Evolutionary conservation across 2,797 vertebrate genomes (phyloP), one percentile per base, ranked within the genome.

Genomic region (Poeciliopsis gracilis): DNA sequence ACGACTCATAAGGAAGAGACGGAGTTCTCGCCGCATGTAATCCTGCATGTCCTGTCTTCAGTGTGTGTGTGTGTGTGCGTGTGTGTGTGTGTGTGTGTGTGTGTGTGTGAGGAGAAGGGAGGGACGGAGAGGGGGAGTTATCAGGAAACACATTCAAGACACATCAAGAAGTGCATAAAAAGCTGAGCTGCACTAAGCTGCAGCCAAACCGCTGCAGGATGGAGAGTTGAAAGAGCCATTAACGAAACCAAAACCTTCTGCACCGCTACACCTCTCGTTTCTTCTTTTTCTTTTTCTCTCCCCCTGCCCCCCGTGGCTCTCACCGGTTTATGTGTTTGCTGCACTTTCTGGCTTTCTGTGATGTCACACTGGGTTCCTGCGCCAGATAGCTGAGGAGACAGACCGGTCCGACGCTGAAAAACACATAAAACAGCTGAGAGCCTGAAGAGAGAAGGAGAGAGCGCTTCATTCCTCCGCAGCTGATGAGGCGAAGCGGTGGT

Each of bases 381-480:
- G 55, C 28, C 11, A 61, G 41, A 12, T 23, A 75, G 45, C 25
- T 18, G 13, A 63, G 11, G 53, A 63, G 36, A 55, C 47, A 63
- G 45, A 67, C 33, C 69, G 43, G 55, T 61, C 59, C 69, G 49
- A n/a, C 30, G 70, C 46, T 76, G 5, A 75, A 49, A n/a, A 59
- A 38, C 66, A 43, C 36, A 77, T 49, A 28, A 20, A 71, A 46
- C 13, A 76, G 4, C 61, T 25, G 36, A 74, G 49, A 1, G 25
- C 74, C 13, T 12, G 25, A 53, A 57, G 25, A 25, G 63, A 57
- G 18, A 57, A 4, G 33, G 84, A 55, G 59, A 88, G 57, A 66
- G 57, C 77, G 69, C 12, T 16, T 79, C 86, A 77, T 86, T 84
- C 82, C 77, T 51, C 81, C 20, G 25, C 76, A 46, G n/a, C 30